These are phyloP conservation scores for Drosophila subsilvestris DNA, from an alignment of 2,888 invertebrate species.

Conservation along the genomic window DNA sequence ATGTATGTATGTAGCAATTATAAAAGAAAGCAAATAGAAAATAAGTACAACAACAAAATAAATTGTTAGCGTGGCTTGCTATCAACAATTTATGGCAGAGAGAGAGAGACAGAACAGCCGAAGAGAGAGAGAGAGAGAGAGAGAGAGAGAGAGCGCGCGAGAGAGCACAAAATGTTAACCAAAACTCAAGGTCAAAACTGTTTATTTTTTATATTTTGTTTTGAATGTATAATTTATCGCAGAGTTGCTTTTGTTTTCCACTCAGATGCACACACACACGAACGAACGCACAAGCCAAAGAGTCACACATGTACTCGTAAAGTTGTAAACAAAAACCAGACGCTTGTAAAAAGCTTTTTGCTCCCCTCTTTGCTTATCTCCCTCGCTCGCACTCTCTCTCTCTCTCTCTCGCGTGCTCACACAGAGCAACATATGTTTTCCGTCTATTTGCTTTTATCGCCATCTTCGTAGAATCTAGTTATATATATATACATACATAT, in stretches of 20 bases:
- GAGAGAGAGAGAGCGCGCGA: slow-evolving; percentile 29
- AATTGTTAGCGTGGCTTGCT: slow-evolving; percentile 56
- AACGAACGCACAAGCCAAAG: slow-evolving; percentile 4
- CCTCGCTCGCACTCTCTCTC: slow-evolving; percentile 9
- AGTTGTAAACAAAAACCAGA: slow-evolving; percentile 72
- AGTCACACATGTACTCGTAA: slow-evolving; percentile 17
- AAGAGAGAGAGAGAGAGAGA: slow-evolving; percentile 16
- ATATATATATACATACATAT: slow-evolving; percentile 16
- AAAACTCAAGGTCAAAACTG: slow-evolving; percentile 83
- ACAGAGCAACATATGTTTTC: slow-evolving; percentile 67
- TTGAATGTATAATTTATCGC: slow-evolving; percentile 82
- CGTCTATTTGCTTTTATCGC: slow-evolving; percentile 73
- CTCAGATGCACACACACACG: slow-evolving; percentile 23
- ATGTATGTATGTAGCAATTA: slow-evolving; percentile 42
- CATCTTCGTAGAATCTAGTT: slow-evolving; percentile 55
- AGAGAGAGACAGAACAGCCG: slow-evolving; percentile 29
- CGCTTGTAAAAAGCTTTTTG: slow-evolving; percentile 68
- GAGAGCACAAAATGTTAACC: slow-evolving; percentile 44
- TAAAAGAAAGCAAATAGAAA: slow-evolving; percentile 46
- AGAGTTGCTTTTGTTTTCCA: slow-evolving; percentile 75
- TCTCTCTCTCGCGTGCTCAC: slow-evolving; percentile 23
- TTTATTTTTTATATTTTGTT: slow-evolving; percentile 84
- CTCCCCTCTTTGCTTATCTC: slow-evolving; percentile 37
- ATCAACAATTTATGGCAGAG: slow-evolving; percentile 57
- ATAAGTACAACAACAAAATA: slow-evolving; percentile 22